Evolutionary conservation across 1,140 invertebrate species (phyloP).

Genomic region (Drosophila prosaltans): DNA sequence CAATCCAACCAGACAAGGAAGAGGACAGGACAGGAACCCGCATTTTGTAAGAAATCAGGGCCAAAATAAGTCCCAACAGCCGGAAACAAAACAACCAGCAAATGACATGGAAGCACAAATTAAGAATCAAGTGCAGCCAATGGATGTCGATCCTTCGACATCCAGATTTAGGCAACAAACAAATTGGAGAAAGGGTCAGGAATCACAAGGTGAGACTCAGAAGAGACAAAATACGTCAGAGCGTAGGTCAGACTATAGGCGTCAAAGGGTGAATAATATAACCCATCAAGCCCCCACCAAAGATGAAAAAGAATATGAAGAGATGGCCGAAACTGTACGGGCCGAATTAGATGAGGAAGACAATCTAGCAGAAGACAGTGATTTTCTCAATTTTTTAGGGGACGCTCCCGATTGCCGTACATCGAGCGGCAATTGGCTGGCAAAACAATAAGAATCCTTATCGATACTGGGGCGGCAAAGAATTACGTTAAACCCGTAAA

Average conservation of each 20-base stretch:
- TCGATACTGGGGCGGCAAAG: slow-evolving; percentile 39
- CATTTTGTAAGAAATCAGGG: slow-evolving; percentile 12
- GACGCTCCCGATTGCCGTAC: slow-evolving; percentile 33
- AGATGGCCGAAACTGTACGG: slow-evolving; percentile 7
- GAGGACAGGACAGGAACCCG: slow-evolving; percentile 22
- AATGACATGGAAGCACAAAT: slow-evolving; percentile 8
- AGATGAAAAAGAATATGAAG: too few species aligned
- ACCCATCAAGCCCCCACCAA: too few species aligned
- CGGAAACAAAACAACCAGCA: not conserved
- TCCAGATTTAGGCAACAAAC: slow-evolving; percentile 21
- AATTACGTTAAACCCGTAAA: slow-evolving; percentile 33
- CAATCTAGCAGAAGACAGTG: not conserved
- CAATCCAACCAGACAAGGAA: not conserved
- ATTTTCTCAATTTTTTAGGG: slow-evolving; percentile 37
- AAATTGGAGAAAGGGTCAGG: slow-evolving; percentile 18
- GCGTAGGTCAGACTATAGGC: slow-evolving; percentile 14
- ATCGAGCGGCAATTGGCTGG: slow-evolving; percentile 31
- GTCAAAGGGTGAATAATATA: too few species aligned
- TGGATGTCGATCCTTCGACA: slow-evolving; percentile 26
- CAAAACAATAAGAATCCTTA: slow-evolving; percentile 35
- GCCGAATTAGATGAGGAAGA: slow-evolving; percentile 23
- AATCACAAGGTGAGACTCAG: not conserved
- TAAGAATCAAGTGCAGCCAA: slow-evolving; percentile 8
- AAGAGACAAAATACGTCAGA: slow-evolving; percentile 31
- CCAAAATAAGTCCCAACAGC: too few species aligned